Conservation (phyloP, 2,888 invertebrate species). For the Cepaea hortensis region DNA sequence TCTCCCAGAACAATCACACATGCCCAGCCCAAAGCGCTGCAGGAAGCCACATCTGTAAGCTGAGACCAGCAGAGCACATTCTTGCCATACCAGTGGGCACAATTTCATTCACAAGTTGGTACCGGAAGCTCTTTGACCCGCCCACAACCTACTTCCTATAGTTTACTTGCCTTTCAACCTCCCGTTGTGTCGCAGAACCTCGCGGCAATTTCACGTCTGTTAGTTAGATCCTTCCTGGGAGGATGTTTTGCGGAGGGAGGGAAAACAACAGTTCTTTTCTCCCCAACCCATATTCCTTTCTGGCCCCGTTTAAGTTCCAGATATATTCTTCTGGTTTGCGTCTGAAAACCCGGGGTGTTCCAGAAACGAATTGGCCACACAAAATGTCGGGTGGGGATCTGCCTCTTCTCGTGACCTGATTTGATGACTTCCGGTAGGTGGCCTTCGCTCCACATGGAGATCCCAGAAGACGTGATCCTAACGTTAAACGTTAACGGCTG, state of each 20-base stretch:
- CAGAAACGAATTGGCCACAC: background rate
- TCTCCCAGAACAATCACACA: too few relatives aligned
- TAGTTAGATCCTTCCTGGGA: too few relatives aligned
- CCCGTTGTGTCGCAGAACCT: too few relatives aligned
- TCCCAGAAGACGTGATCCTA: too few relatives aligned
- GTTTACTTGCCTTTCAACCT: background rate
- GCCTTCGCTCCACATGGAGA: background rate
- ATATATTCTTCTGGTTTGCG: background rate
- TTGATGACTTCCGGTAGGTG: background rate
- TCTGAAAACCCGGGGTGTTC: background rate
- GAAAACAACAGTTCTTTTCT: background rate
- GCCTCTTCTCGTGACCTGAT: background rate
- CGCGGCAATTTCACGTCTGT: too few relatives aligned
- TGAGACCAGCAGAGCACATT: background rate
- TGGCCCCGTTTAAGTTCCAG: too few relatives aligned
- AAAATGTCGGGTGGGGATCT: too few relatives aligned
- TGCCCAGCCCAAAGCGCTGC: too few relatives aligned
- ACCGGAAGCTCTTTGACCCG: background rate
- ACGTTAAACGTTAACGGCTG: too few relatives aligned
- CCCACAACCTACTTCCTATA: background rate
- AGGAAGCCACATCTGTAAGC: background rate
- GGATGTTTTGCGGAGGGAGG: background rate
- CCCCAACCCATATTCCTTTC: background rate
- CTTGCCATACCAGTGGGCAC: background rate
- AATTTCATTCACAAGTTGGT: slow-evolving; percentile 6